Evolutionary conservation across 2,113 vertebrate genomes (phyloP).

Genomic region (human (Homo sapiens)): DNA sequence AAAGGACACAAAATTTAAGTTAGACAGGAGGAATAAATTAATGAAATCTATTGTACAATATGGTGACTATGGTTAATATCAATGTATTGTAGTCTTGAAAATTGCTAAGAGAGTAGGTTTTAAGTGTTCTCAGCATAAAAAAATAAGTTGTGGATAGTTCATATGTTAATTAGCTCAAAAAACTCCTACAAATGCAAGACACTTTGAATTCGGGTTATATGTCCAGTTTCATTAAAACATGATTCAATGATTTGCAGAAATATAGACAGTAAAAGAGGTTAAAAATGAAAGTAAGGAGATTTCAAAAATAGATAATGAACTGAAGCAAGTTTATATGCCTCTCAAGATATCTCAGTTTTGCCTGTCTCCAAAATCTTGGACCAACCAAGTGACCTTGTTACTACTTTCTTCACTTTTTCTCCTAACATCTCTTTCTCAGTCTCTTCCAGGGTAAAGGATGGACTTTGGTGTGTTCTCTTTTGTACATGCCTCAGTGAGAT

Average conservation of each 20-base stretch:
- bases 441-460: background rate
- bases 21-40: background rate
- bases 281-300: background rate
- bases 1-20: background rate
- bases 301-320: background rate
- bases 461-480: background rate
- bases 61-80: background rate
- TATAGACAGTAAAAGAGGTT: background rate
- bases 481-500: background rate
- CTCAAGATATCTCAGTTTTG: background rate
- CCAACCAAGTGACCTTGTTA: background rate
- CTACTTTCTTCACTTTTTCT: background rate
- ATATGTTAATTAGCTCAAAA: background rate
- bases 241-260: background rate
- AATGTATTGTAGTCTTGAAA: background rate
- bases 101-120: background rate
- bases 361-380: background rate
- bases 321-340: background rate
- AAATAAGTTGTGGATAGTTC: background rate
- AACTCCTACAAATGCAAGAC: background rate
- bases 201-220: background rate
- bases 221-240: background rate
- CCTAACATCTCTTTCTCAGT: background rate
- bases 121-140: background rate
- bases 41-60: background rate